Evolutionary conservation across 2,888 invertebrate species (phyloP), one percentile per base, ranked within the genome.

Genomic region (Zaprionus obscuricornis): DNA sequence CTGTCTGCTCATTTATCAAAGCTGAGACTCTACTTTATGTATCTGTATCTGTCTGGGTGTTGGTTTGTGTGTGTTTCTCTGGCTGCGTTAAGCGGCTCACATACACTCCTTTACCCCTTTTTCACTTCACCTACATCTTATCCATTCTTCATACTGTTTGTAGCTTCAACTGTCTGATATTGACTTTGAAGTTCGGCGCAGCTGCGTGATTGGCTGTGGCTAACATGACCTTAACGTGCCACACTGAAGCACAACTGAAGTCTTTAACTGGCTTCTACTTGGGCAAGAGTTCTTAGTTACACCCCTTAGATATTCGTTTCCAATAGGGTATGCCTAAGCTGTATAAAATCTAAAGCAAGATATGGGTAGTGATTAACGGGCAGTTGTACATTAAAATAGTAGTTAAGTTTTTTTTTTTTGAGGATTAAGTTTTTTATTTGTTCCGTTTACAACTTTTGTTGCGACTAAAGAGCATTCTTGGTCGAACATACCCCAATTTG

Each of bases 121-220:
- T n/a, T 18, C 18, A 10, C 20, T 13, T 16, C 37, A 14, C 11
- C 24, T 17, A n/a, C 39, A 7, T 24, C 46, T 22, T 11, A 24
- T 22, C 22, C 22, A 22, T 22, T 22, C 22, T 6, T 4, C 4
- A 4, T 7, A 22, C 22, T 4, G 7, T 4, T 7, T 7, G 22
- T n/a, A 24, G 56, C 36, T 4, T n/a, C 36, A 65, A 39, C 83
- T 86, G 85, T 62, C 72, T 55, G 68, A 60, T 86, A 87, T 69
- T 79, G 76, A 71, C 88, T 88, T 88, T 88, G 88, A 88, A 88
- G 88, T 88, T 87, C 64, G 73, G 88, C 88, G 88, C 88, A 75
- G 74, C 79, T 77, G 88, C 86, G 78, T 88, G 88, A 88, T 88
- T 88, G 88, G 88, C 79, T 75, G 72, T 16, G 47, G 60, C 62